A percentile compares a stretch with the other conserved stretches of the same genome.
phyloP scores from a whole-genome alignment of 2,113 vertebrate genomes.

The Gallinago undulata region DNA sequence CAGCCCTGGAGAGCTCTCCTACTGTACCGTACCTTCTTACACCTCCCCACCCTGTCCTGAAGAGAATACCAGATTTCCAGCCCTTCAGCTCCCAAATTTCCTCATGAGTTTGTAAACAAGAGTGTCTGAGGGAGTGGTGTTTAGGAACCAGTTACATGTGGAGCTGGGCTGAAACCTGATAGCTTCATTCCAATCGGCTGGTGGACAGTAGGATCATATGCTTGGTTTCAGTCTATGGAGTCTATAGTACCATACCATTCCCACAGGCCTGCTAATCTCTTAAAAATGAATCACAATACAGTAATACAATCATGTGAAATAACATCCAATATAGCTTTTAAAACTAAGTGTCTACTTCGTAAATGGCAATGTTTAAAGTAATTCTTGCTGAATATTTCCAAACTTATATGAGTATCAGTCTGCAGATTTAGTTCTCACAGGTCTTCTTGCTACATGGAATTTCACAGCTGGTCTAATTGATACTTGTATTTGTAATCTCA shows the following conservation, averaged over 20 bases:
- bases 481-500: neutral
- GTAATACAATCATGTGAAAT: neutral
- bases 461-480: neutral
- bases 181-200: neutral
- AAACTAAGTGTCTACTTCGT: neutral
- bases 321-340: neutral
- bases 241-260: neutral
- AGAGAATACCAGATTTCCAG: neutral
- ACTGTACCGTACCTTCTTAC: neutral
- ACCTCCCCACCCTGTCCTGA: neutral
- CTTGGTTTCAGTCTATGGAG: neutral
- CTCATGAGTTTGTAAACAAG: constrained; percentile 49
- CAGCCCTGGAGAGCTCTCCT: neutral
- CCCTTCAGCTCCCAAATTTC: constrained; percentile 44
- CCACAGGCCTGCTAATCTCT: neutral
- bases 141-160: neutral
- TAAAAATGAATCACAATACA: neutral
- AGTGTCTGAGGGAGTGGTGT: constrained; percentile 19
- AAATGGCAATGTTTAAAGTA: neutral
- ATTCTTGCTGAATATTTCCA: neutral
- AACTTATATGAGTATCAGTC: neutral
- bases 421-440: neutral
- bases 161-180: neutral
- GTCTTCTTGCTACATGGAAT: neutral
- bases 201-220: neutral